These are phyloP conservation scores for Morpho helenor DNA, from an alignment of 2,888 invertebrate species.

Conservation along the genomic window DNA sequence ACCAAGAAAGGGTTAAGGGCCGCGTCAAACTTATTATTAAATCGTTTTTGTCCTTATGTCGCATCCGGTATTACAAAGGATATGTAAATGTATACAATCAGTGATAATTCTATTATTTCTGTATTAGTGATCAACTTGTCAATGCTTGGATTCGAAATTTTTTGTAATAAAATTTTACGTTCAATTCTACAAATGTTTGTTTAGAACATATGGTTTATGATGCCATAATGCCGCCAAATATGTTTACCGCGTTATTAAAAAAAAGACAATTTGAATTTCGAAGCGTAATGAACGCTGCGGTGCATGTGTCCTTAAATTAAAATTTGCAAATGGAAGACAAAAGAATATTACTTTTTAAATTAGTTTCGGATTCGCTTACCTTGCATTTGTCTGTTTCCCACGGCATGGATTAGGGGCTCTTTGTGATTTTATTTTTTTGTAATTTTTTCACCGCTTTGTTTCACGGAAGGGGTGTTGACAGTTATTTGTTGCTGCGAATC, in stretches of 20 bases:
- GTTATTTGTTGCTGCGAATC: slow-evolving; percentile 74
- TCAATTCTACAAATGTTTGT: slow-evolving; percentile 54
- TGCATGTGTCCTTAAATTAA: slow-evolving; percentile 36
- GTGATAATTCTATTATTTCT: slow-evolving; percentile 75
- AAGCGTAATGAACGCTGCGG: slow-evolving; percentile 23
- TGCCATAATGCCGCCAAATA: slow-evolving; percentile 32
- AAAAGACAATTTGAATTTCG: slow-evolving; percentile 21
- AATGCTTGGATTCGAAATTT: slow-evolving; percentile 37
- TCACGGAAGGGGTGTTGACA: slow-evolving; percentile 78
- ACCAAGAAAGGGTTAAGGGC: slow-evolving; percentile 72
- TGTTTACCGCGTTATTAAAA: slow-evolving; percentile 20
- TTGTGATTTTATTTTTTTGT: slow-evolving; percentile 66
- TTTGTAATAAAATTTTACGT: slow-evolving; percentile 33
- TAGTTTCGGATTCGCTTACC: slow-evolving; percentile 75
- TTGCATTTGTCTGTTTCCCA: slow-evolving; percentile 75
- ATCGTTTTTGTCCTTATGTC: slow-evolving; percentile 75
- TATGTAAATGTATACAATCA: slow-evolving; percentile 76
- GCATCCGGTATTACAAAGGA: slow-evolving; percentile 72
- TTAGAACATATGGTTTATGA: slow-evolving; percentile 59
- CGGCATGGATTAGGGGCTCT: slow-evolving; percentile 71
- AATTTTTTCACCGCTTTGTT: slow-evolving; percentile 69
- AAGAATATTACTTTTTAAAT: slow-evolving; percentile 77
- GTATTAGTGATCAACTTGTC: slow-evolving; percentile 74
- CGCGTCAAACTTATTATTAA: slow-evolving; percentile 74
- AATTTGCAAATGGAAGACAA: slow-evolving; percentile 49